phyloP scores from a whole-genome alignment of 2,888 invertebrate genomes.

The Ormyrus nitidulus region DNA sequence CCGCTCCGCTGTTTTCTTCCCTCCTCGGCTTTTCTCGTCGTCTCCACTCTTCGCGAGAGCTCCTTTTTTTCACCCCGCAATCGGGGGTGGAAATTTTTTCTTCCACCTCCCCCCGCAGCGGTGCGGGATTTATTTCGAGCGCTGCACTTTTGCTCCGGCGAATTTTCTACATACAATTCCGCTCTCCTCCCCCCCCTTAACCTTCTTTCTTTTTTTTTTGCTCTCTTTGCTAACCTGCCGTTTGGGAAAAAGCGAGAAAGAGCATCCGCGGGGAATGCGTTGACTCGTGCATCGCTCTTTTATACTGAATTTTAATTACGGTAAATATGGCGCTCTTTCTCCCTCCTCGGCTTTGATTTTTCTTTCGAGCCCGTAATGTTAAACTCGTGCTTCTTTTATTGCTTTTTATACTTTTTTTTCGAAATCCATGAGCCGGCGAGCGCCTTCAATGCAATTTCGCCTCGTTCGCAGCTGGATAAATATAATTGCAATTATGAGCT shows the following conservation, averaged over 20 bases:
- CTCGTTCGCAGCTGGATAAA: background rate
- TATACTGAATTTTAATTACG: conserved; percentile 50
- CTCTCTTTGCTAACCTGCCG: conserved; percentile 21
- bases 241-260: conserved; percentile 13
- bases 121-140: no score
- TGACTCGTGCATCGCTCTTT: background rate
- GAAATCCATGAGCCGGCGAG: no score
- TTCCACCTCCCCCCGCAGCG: no score
- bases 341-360: conserved; percentile 10
- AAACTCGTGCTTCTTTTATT: background rate
- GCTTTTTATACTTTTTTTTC: background rate
- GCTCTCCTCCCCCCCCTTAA: background rate
- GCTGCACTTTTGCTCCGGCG: no score
- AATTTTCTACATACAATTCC: no score
- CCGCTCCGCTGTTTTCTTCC: no score
- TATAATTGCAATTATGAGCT: background rate
- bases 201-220: background rate
- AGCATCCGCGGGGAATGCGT: conserved; percentile 18
- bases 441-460: conserved; percentile 3
- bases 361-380: background rate
- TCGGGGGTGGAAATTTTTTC: no score
- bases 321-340: conserved; percentile 27
- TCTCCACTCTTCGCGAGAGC: no score
- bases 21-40: no score
- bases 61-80: no score